Base-by-base conservation (phyloP, 2,888 invertebrate species). In the Pardosa pseudoannulata region DNA sequence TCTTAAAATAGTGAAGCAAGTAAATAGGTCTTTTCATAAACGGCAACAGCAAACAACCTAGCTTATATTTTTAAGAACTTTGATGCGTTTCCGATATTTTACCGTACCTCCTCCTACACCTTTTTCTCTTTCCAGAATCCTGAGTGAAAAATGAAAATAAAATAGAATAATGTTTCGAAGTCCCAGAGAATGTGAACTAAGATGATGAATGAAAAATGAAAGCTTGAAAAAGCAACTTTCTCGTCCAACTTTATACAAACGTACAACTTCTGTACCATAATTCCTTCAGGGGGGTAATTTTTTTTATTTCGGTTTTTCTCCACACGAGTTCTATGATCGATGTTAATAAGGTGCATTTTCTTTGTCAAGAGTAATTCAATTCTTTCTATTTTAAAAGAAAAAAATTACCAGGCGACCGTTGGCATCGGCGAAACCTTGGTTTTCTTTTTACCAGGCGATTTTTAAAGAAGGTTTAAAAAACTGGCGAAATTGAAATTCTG, bases 331-430 rank as follows among this genome's bases (percentile, higher is more conserved):
- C 75, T 76, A 82, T 82, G 82, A 82, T 82, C 82, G 82, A 82
- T 82, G 82, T 82, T 82, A 82, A 82, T 82, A 82, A 82, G 82
- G 70, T 76, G 82, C 75, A 27, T 75, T 82, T 70, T 28, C 75
- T 82, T 82, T 82, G 82, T 82, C 68, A 81, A 36, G 39, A 75
- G 82, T 76, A 82, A 82, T 82, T 82, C 75, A 82, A 76, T 82
- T 82, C 75, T 82, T 79, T 79, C 19, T 70, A 13, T 29, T 29
- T 31, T 11, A 65, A 31, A 65, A 29, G 13, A n/a, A 65, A 65
- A 65, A 65, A 29, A 29, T 6, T 2, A 16, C 29, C 65, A 19
- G 23, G 31, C 32, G 27, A 64, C 64, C 5, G 23, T 23, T 16
- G 31, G 41, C 16, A 2, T 19, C 39, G 71, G 56, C 70, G 70